Conservation (phyloP, 92 coral and sea anemone genomes). For the Epizoanthus illoricatus region DNA sequence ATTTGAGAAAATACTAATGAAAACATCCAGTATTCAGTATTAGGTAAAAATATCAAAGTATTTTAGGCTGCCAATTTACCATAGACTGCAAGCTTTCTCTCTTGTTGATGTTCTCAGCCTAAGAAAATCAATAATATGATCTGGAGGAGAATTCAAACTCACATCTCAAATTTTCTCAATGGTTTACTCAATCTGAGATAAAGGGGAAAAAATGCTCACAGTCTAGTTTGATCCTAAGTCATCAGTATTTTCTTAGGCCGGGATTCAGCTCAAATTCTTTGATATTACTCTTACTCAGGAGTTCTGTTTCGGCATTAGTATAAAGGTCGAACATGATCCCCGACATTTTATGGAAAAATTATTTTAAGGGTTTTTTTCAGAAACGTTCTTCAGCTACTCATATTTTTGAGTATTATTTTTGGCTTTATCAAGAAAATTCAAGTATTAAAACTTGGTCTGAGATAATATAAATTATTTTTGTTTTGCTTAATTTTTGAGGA, state of each 20-base stretch:
- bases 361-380: too few relatives aligned
- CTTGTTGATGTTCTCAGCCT: neutral
- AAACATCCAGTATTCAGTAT: neutral
- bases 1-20: too few relatives aligned
- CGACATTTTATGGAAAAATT: too few relatives aligned
- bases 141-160: neutral
- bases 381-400: too few relatives aligned
- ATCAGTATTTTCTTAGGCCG: too few relatives aligned
- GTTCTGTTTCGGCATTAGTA: too few relatives aligned
- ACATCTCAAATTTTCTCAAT: neutral
- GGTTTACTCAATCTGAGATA: neutral
- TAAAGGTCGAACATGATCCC: too few relatives aligned
- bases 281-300: too few relatives aligned
- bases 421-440: neutral
- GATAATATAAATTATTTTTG: neutral
- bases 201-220: neutral
- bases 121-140: neutral
- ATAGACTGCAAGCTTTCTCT: neutral
- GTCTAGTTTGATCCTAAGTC: too few relatives aligned
- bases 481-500: neutral
- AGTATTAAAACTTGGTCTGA: neutral
- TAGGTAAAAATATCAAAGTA: neutral
- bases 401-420: neutral
- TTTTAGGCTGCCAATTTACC: neutral
- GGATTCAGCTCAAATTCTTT: too few relatives aligned